Percentiles rank a stretch among this genome's conserved stretches.
Conservation (phyloP, 2,888 invertebrate species). For the Alcis repandata region DNA sequence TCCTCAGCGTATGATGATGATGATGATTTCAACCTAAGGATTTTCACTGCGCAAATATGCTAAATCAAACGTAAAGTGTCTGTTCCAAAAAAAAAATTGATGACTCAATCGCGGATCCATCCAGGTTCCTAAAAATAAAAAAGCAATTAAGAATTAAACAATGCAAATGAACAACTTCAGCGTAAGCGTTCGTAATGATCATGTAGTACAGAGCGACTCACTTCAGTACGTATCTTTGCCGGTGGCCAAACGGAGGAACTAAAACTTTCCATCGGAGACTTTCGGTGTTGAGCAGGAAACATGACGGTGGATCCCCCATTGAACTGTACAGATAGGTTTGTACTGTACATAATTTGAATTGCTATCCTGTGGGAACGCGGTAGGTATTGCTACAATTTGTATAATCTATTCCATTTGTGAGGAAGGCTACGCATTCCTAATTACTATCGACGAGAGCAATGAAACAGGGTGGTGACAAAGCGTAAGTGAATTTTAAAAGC, state of each 20-base stretch:
- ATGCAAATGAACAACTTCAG: slow-evolving; percentile 20
- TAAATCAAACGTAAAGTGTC: no score
- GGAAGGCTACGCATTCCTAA: slow-evolving; percentile 54
- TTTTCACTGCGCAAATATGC: no score
- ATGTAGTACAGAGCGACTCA: slow-evolving; percentile 22
- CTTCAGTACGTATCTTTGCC: not conserved
- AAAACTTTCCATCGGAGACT: not conserved
- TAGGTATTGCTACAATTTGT: slow-evolving; percentile 51
- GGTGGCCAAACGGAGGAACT: no score
- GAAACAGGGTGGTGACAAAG: not conserved
- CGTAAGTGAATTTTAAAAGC: slow-evolving; percentile 4
- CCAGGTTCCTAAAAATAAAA: not conserved
- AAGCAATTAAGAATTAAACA: slow-evolving; percentile 8
- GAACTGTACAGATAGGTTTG: not conserved
- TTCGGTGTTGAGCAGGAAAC: not conserved
- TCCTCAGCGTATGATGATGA: no score
- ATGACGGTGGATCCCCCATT: not conserved
- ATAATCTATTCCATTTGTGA: slow-evolving; percentile 63
- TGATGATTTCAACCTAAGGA: no score
- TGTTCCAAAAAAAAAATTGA: no score
- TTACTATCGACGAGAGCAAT: slow-evolving; percentile 42
- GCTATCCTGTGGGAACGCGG: slow-evolving; percentile 42
- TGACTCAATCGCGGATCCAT: no score
- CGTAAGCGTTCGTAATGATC: slow-evolving; percentile 37
- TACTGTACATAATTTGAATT: slow-evolving; percentile 36